Evolutionary conservation across 1,140 invertebrate genomes (phyloP), one percentile per base, ranked within the genome.

Genomic region (Lepidotrigona ventralis): DNA sequence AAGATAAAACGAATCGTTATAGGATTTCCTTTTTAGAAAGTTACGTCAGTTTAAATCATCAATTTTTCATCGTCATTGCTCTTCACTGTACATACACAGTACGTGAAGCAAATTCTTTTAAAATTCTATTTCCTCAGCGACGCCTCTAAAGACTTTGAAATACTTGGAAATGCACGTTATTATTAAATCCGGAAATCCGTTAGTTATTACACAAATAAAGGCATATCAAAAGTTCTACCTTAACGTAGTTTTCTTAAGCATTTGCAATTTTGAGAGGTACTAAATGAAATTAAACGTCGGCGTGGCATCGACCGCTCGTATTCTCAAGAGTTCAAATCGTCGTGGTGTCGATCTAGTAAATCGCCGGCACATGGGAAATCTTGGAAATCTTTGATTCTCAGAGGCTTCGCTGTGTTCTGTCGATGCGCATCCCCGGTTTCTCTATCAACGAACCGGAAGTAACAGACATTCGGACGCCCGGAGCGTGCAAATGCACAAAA

Each of bases 321-420:
- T 53, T 53, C 70, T 72, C 70, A 26, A 17, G 58, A 29, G 58
- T 51, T 39, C 26, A 46, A 39, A 77, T 53, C 39, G 39, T 66
- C 64, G 39, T 6, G 51, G 69, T 56, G 58, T 58, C 64, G 46
- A 78, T 69, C 82, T 79, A 86, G 77, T 85, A 81, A 72, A 86
- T 85, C 78, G 69, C 17, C 29, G 84, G 21, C 86, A 86, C 86
- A 83, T 87, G 86, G 86, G 86, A 87, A 87, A 87, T 87, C 86
- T 83, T 82, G 77, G 63, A 46, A 53, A 64, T 83, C 78, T 86
- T 85, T 77, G 74, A 60, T 86, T 76, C 84, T 79, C 76, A 39
- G 73, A 54, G 51, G 53, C 29, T 60, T 60, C 58, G 58, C n/a
- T n/a, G 17, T 21, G 11, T 39, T 26, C n/a, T n/a, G 58, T 60